Evolutionary conservation across 2,113 vertebrate species (phyloP).

Genomic region (Nesospiza acunhae): DNA sequence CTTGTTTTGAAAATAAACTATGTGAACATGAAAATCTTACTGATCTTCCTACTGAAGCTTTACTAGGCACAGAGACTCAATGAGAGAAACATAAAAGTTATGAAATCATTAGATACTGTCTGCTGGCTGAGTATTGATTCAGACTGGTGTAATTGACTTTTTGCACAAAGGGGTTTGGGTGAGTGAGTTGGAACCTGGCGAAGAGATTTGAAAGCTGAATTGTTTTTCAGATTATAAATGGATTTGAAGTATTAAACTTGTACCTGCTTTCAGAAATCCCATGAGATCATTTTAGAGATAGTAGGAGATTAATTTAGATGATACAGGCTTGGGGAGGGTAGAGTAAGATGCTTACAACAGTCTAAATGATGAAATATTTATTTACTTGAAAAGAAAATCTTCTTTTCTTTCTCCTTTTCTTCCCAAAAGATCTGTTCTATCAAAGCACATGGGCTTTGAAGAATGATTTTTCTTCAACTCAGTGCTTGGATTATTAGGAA

Average conservation of each 20-base stretch:
- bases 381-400: not conserved
- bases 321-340: not conserved
- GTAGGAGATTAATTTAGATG: not conserved
- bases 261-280: not conserved
- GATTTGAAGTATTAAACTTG: not conserved
- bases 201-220: not conserved
- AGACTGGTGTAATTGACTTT: not conserved
- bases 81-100: not conserved
- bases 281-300: not conserved
- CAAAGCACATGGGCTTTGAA: not conserved
- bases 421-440: not conserved
- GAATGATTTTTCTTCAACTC: not conserved
- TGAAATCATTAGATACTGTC: not conserved
- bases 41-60: conserved; percentile 31
- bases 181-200: not conserved
- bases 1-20: not conserved
- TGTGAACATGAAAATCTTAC: not conserved
- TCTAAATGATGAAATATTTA: not conserved
- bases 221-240: not conserved
- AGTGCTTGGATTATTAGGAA: not conserved
- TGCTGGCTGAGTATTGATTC: not conserved
- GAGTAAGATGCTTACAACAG: not conserved
- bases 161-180: not conserved
- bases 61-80: not conserved
- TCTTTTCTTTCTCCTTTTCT: not conserved